Evolutionary conservation across 2,113 vertebrate species (phyloP), one percentile per base, ranked within the genome.

Genomic region (Clarias batrachus): DNA sequence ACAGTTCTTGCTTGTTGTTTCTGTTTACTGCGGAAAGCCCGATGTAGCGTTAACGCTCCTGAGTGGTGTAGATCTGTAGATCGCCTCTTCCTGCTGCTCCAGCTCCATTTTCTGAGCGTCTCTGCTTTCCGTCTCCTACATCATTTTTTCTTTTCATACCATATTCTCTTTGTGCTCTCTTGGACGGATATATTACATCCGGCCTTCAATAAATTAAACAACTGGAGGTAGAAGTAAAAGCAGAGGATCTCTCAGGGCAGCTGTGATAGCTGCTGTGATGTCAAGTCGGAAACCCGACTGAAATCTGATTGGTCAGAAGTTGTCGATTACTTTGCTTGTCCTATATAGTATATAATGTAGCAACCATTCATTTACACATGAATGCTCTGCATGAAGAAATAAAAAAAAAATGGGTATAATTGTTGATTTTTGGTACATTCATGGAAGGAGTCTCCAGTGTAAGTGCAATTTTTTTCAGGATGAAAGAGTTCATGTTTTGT

Each of bases 141-240:
- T n/a, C 10, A 48, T 48, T 73, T 74, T 74, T 48, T 17, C 54
- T 60, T 82, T 73, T 54, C 68, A 33, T 74, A 30, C 52, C 27
- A 41, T 59, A 74, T 74, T 82, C 68, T 62, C n/a, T 74, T 73
- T 82, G 66, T 63, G 85, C 68, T 74, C 78, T 52, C 17, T 37
- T 25, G 79, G 66, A 74, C 10, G 8, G 25, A 63, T 54, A 71
- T 19, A 65, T 82, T 65, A 74, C 79, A 37, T 4, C 2, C 63
- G 3, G 27, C 2, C 30, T 70, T 70, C n/a, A 60, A 27, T 21
- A 23, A 41, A 37, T 33, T 30, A 73, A 73, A 33, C 62, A 74
- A 85, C 37, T 25, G n/a, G 59, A 65, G 60, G 73, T 66, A 63
- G 74, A 66, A 84, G 27, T 54, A 17, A 8, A 11, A 83, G 27